Conservation (phyloP, 2,113 vertebrate species). For the Picathartes gymnocephalus region DNA sequence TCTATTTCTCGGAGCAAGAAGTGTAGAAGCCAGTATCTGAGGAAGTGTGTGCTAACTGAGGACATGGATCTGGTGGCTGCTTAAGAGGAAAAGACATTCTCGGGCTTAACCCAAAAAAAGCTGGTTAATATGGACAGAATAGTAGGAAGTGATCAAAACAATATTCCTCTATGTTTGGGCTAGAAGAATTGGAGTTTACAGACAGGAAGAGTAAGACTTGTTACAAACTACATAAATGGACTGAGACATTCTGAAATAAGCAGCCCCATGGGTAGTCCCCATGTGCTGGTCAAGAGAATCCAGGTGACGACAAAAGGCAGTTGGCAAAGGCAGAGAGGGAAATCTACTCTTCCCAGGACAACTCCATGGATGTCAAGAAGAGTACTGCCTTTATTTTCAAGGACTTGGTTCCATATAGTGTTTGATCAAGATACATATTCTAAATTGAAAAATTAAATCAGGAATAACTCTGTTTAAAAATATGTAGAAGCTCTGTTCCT, state of each 20-base stretch:
- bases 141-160: background rate
- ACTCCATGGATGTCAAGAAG: background rate
- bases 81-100: background rate
- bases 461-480: background rate
- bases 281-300: background rate
- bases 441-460: background rate
- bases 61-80: background rate
- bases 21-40: background rate
- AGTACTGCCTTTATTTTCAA: background rate
- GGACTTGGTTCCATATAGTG: background rate
- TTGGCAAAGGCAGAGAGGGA: background rate
- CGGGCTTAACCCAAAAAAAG: background rate
- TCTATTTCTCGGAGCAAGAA: background rate
- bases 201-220: background rate
- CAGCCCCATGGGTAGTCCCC: background rate
- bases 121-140: background rate
- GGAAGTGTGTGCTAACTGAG: background rate
- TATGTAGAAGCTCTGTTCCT: background rate
- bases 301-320: background rate
- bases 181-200: background rate
- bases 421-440: background rate
- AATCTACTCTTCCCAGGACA: background rate
- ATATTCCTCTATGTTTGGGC: background rate
- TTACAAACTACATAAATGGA: background rate
- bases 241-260: background rate